Evolutionary conservation across 2,113 vertebrate genomes (phyloP), one percentile per base, ranked within the genome.

Genomic region (Donacobius atricapilla): DNA sequence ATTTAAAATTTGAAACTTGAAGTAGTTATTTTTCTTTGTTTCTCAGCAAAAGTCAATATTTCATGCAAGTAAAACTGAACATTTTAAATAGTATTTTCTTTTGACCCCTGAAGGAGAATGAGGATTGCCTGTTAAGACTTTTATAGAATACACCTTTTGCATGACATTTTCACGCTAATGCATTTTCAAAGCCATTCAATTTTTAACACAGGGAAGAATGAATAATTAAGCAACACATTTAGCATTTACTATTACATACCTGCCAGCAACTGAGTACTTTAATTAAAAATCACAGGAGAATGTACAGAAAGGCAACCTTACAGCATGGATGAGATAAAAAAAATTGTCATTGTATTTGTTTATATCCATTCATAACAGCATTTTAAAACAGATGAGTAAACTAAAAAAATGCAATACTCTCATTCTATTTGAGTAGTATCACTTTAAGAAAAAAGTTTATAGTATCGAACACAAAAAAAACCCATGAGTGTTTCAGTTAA

Each of bases 161-260:
- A 93, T 96, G 73, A 86, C 71, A 94, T 97, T 97, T 97, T 97
- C 95, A 96, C 71, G 86, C 92, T 96, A 97, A 97, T 92, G 76
- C 65, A 87, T 95, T 97, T 94, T 93, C 90, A 94, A 95, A 95
- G 83, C 82, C 57, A 94, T 97, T 97, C 93, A 95, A 60, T 96
- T 94, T 97, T 88, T 96, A 97, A 96, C 92, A 96, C 84, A 96
- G 76, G 86, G 95, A 96, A 96, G 91, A 96, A 97, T 96, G 95
- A 98, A 97, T 94, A 97, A 97, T 98, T 97, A 97, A 95, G 70
- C 73, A 89, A 96, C 27, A 13, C 66, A 93, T 97, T 95, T 96
- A 97, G 94, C 44, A 97, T 48, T 50, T 68, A 91, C 61, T 95
- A 80, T 97, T 96, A 97, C 75, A 95, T 79, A 97, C 94, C 96